phyloP scores from a whole-genome alignment of 2,113 vertebrate genomes.

The Aphyosemion australe region DNA sequence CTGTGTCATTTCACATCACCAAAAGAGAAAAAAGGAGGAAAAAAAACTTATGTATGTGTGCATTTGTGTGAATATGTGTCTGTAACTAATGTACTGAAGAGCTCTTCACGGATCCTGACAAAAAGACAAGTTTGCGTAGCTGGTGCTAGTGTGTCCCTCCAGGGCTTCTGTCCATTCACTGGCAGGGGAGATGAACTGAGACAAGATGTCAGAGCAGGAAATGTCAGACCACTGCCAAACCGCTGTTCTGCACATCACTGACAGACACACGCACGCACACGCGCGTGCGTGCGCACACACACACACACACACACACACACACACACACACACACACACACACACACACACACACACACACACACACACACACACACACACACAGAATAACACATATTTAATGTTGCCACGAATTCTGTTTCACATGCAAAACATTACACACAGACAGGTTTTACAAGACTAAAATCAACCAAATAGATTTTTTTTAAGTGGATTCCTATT shows the following conservation, averaged over 20 bases:
- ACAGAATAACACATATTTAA: neutral
- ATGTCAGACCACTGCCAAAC: slow-evolving; percentile 77
- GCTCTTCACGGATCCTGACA: slow-evolving; percentile 72
- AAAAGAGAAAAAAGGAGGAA: slow-evolving; percentile 45
- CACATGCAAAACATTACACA: neutral
- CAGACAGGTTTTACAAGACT: too few species aligned
- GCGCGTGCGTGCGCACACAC: too few species aligned
- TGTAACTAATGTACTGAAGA: slow-evolving; percentile 75
- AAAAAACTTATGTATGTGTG: slow-evolving; percentile 39
- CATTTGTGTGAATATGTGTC: slow-evolving; percentile 40
- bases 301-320: slow-evolving; percentile 31
- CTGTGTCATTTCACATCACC: slow-evolving; percentile 64
- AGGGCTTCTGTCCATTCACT: slow-evolving; percentile 74
- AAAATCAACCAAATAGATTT: neutral
- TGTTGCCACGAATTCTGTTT: neutral
- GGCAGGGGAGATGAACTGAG: slow-evolving; percentile 77
- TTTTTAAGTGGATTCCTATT: too few species aligned
- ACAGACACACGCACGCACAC: slow-evolving; percentile 51
- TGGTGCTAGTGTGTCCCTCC: slow-evolving; percentile 74
- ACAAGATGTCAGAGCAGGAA: slow-evolving; percentile 80
- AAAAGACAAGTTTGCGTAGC: slow-evolving; percentile 77
- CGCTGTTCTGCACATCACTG: slow-evolving; percentile 61
- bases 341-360: too few species aligned
- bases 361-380: too few species aligned
- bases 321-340: slow-evolving; percentile 11